These are phyloP conservation scores for Oreochromis spilurus DNA, from an alignment of 2,113 vertebrate genomes.

Conservation along the genomic window DNA sequence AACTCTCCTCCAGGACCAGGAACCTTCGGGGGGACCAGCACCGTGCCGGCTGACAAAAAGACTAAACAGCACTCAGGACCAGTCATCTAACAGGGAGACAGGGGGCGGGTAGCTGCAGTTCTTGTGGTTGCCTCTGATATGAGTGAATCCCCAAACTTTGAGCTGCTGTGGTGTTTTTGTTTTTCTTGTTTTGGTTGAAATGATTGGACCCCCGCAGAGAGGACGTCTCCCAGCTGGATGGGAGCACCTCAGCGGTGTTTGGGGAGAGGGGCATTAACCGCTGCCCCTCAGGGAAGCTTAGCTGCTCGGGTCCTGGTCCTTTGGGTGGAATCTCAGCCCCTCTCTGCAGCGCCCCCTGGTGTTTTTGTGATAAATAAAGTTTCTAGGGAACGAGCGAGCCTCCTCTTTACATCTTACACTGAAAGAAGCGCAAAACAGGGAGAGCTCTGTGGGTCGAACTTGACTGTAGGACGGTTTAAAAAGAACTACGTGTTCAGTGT, in stretches of 20 bases:
- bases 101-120: not conserved
- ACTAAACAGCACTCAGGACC: not conserved
- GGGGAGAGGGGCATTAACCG: not conserved
- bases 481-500: not conserved
- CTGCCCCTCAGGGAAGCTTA: accelerated
- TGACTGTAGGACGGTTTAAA: not conserved
- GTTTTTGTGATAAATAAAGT: not conserved
- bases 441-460: not conserved
- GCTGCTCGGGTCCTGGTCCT: not conserved
- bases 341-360: not conserved
- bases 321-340: not conserved
- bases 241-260: not conserved
- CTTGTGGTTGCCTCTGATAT: not conserved
- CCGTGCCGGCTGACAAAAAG: not conserved
- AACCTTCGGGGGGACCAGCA: not conserved
- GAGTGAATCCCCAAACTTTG: not conserved
- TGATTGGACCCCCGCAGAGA: not conserved
- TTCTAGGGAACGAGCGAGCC: not conserved
- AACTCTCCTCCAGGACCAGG: not conserved
- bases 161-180: not conserved
- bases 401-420: not conserved
- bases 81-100: not conserved
- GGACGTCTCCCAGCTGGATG: not conserved
- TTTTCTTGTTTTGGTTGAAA: not conserved
- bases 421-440: not conserved